phyloP scores from a whole-genome alignment of 30 jellyfish, hydroid and myxozoan genomes.

The Turritopsis rubra region DNA sequence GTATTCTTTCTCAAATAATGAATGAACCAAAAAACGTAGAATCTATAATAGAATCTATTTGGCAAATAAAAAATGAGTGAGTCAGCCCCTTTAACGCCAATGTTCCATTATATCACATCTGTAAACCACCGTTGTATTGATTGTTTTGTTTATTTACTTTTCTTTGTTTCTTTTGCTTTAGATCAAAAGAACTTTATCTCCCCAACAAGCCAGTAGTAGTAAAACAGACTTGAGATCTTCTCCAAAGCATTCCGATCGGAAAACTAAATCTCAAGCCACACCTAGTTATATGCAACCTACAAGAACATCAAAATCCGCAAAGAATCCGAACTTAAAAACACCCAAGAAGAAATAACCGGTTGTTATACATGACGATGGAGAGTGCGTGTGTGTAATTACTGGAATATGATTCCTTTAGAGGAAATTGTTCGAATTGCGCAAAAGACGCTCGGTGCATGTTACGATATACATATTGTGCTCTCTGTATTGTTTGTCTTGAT shows the following conservation, averaged over 20 bases:
- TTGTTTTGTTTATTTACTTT: neutral
- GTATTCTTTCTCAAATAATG: too few species aligned
- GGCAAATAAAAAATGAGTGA: too few species aligned
- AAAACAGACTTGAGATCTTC: constrained; percentile 17
- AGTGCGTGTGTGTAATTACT: too few species aligned
- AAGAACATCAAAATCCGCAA: constrained; percentile 65
- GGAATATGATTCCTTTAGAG: neutral
- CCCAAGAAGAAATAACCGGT: constrained; percentile 23
- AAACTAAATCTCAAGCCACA: constrained; percentile 27
- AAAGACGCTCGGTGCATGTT: neutral
- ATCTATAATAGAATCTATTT: too few species aligned
- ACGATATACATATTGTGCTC: neutral
- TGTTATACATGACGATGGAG: neutral
- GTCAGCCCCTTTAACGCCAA: too few species aligned
- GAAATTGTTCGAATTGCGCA: neutral
- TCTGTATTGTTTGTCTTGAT: neutral
- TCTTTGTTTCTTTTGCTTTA: neutral
- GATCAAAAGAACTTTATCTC: constrained; percentile 5
- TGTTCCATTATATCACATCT: too few species aligned
- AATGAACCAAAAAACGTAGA: too few species aligned
- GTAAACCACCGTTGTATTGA: too few species aligned
- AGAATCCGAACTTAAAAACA: constrained; percentile 49
- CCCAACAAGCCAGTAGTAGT: neutral
- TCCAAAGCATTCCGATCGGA: constrained; percentile 12
- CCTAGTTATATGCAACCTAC: constrained; percentile 93